Base-by-base conservation (phyloP, 2,888 invertebrate genomes). In the Autographa gamma region DNA sequence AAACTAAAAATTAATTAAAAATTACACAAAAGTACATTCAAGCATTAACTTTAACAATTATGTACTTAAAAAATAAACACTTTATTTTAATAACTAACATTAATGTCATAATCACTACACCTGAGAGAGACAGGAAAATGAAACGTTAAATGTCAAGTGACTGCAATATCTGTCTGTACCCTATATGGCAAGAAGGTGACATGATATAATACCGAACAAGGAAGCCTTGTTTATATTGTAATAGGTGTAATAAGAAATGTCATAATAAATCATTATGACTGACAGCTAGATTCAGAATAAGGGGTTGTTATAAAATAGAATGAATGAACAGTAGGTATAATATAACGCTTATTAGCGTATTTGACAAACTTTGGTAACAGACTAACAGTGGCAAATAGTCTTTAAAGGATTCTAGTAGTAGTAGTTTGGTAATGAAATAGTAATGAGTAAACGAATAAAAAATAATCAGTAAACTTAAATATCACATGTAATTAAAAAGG, bases 191-290 rank as follows among this genome's bases (percentile, higher is more conserved):
- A 34, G 62, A 25, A 52, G 34, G 31, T 48, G 19, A 62, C 18
- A 16, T 25, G 13, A n/a, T 2, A 11, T 18, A 38, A 59, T 52
- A 41, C 34, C 18, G 59, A 19, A 31, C 41, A 64, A 64, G 43
- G 56, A 60, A 66, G 38, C 6, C n/a, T 19, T 43, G 1, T 54
- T 18, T 31, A 0, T n/a, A 25, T 60, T 48, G 38, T 59, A 63
- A 58, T 32, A 60, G 56, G 4, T 64, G 19, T 56, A 3, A 48
- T 13, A 48, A 63, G 60, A 62, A n/a, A 2, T 52, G n/a, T 18
- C 65, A 72, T 52, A 43, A 60, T 43, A 63, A 69, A 60, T 54
- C 19, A 54, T 6, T 8, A n/a, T 61, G 43, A 56, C 1, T 63
- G 60, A 38, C 60, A 54, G n/a, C 59, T 18, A 11, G 54, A 2